phyloP scores from a whole-genome alignment of 2,113 vertebrate species.

The Crotalus tigris region DNA sequence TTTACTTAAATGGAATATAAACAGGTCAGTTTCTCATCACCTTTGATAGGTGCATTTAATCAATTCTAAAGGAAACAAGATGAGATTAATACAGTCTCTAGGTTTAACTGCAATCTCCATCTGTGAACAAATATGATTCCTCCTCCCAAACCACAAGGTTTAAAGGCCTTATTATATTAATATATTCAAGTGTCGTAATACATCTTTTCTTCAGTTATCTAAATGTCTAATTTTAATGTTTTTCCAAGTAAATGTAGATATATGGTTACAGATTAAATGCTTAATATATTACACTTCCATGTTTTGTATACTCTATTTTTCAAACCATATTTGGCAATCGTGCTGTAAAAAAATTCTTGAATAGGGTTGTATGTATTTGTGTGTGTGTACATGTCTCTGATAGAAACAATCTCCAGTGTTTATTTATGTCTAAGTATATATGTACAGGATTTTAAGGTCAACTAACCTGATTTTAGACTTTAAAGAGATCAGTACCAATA shows the following conservation, averaged over 20 bases:
- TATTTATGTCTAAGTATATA: background rate
- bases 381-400: background rate
- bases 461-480: conserved; percentile 30
- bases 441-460: background rate
- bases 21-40: background rate
- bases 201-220: background rate
- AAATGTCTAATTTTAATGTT: background rate
- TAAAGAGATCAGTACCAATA: background rate
- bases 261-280: conserved; percentile 9
- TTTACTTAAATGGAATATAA: conserved; percentile 18
- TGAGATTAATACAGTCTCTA: conserved; percentile 28
- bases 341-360: conserved; percentile 26
- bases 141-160: background rate
- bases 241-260: background rate
- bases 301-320: conserved; percentile 33
- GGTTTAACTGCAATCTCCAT: background rate
- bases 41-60: conserved; percentile 48
- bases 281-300: conserved; percentile 27
- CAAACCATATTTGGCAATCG: conserved; percentile 13
- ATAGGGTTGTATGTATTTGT: background rate
- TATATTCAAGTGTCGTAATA: background rate
- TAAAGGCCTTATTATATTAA: background rate
- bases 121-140: background rate
- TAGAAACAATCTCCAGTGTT: background rate
- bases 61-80: background rate